Evolutionary conservation across 2,113 vertebrate genomes (phyloP).

Genomic region (Furnarius figulus): DNA sequence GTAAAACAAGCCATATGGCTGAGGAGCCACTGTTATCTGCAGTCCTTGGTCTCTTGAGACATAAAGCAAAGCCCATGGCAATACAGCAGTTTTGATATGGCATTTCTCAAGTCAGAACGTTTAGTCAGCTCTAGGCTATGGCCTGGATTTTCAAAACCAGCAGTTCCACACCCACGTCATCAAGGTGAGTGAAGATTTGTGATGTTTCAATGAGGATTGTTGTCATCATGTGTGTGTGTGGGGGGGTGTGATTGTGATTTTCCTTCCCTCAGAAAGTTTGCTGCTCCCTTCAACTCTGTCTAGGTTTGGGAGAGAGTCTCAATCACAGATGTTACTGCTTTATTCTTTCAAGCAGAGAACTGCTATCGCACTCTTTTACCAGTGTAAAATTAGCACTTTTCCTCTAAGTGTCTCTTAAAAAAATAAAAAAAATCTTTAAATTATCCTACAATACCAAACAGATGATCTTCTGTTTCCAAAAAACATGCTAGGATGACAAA

Average conservation of each 20-base stretch:
- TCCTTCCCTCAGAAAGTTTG: not conserved
- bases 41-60: not conserved
- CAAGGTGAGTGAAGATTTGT: not conserved
- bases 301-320: not conserved
- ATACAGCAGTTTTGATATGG: not conserved
- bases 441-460: not conserved
- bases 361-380: not conserved
- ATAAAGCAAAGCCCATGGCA: not conserved
- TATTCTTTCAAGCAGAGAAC: not conserved
- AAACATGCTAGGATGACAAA: not conserved
- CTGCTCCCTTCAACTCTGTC: not conserved
- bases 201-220: not conserved
- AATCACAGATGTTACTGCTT: not conserved
- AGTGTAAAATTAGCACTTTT: not conserved
- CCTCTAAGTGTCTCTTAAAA: not conserved
- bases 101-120: not conserved
- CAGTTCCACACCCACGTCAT: not conserved
- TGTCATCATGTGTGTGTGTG: not conserved
- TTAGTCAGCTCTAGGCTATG: not conserved
- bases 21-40: not conserved
- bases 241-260: not conserved
- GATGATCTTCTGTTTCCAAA: not conserved
- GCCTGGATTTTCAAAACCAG: not conserved
- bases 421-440: not conserved
- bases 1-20: not conserved